phyloP scores from a whole-genome alignment of 2,888 invertebrate genomes.

The Eristalinus sepulchralis region DNA sequence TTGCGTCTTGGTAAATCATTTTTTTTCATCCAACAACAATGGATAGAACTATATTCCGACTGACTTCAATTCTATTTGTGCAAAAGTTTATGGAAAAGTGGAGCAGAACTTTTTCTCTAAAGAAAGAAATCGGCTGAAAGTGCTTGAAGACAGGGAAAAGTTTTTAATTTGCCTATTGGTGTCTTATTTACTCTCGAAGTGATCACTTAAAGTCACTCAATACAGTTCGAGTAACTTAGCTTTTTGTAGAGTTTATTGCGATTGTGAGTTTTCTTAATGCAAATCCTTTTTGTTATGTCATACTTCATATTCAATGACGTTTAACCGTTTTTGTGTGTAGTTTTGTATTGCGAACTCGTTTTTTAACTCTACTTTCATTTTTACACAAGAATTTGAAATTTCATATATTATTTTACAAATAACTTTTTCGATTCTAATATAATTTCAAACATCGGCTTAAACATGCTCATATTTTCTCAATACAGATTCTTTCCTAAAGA shows the following conservation, averaged over 20 bases:
- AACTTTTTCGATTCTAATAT: too few species aligned
- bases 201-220: not conserved
- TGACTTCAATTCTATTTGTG: not conserved
- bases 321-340: too few species aligned
- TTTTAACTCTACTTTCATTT: too few species aligned
- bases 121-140: slow-evolving; percentile 1
- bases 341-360: too few species aligned
- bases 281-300: too few species aligned
- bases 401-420: too few species aligned
- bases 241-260: too few species aligned
- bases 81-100: not conserved
- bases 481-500: not conserved
- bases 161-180: slow-evolving; percentile 22
- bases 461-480: not conserved
- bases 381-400: too few species aligned
- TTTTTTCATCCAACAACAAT: not conserved
- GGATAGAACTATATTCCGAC: not conserved
- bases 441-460: too few species aligned
- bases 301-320: too few species aligned
- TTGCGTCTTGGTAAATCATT: slow-evolving; percentile 36
- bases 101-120: slow-evolving; percentile 3
- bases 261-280: too few species aligned
- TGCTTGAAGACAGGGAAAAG: slow-evolving; percentile 4
- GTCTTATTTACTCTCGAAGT: slow-evolving; percentile 15
- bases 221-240: not conserved